Conservation (phyloP, 1,140 invertebrate genomes). For the Centruroides vittatus region DNA sequence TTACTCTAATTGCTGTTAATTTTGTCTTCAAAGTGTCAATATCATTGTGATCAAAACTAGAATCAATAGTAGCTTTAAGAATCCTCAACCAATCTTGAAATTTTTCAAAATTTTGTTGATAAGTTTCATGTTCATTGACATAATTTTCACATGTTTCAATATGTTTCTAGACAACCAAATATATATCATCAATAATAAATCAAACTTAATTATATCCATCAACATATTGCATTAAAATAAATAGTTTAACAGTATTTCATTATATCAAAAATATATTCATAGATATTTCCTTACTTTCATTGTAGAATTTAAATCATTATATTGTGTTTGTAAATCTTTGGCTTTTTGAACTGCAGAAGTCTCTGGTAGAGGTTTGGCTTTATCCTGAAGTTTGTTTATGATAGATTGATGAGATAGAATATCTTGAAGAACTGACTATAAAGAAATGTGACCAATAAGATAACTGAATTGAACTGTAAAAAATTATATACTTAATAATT, state of each 20-base stretch:
- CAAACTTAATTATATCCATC: background rate
- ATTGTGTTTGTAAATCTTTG: slow-evolving; percentile 48
- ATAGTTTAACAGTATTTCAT: background rate
- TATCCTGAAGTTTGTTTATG: slow-evolving; percentile 57
- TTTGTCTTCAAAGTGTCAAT: slow-evolving; percentile 53
- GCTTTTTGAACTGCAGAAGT: slow-evolving; percentile 55
- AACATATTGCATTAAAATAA: too few relatives aligned
- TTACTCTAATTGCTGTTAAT: slow-evolving; percentile 53
- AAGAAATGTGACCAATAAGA: too few relatives aligned
- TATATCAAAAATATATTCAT: too few relatives aligned
- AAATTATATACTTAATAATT: too few relatives aligned
- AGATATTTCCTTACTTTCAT: slow-evolving; percentile 27
- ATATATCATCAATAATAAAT: background rate
- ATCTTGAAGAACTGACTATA: slow-evolving; percentile 44
- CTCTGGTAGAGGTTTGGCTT: slow-evolving; percentile 54
- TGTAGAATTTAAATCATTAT: slow-evolving; percentile 47
- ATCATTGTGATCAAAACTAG: slow-evolving; percentile 40
- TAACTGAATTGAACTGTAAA: too few relatives aligned
- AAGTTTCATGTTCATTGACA: slow-evolving; percentile 65
- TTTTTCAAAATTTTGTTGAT: slow-evolving; percentile 56
- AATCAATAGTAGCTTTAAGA: slow-evolving; percentile 49
- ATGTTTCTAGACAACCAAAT: slow-evolving; percentile 33
- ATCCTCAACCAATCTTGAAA: slow-evolving; percentile 55
- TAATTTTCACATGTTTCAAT: slow-evolving; percentile 51
- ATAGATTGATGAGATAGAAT: slow-evolving; percentile 62